phyloP scores from a whole-genome alignment of 2,797 vertebrate species.

The Champsocephalus esox region DNA sequence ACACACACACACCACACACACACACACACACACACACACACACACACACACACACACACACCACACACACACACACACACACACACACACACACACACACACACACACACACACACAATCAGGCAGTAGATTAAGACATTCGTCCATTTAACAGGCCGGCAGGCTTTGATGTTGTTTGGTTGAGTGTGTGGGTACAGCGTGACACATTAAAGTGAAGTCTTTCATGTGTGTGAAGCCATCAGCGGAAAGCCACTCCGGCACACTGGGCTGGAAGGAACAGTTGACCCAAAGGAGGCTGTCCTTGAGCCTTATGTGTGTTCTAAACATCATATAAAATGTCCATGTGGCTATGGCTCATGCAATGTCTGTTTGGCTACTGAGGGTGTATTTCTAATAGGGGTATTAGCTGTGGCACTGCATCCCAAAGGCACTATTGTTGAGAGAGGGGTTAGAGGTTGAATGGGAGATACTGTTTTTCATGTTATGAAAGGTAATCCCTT shows the following conservation, averaged over 20 bases:
- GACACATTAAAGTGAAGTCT: conserved; percentile 54
- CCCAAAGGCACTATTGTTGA: conserved; percentile 60
- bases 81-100: too few relatives aligned
- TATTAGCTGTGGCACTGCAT: conserved; percentile 35
- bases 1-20: background rate
- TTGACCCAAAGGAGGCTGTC: conserved; percentile 52
- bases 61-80: too few relatives aligned
- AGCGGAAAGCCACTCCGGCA: conserved; percentile 49
- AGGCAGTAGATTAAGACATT: conserved; percentile 60
- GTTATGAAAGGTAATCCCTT: conserved; percentile 71
- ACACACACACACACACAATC: background rate
- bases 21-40: too few relatives aligned
- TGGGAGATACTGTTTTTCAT: conserved; percentile 60
- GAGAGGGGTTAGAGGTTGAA: conserved; percentile 48
- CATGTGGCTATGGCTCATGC: conserved; percentile 5
- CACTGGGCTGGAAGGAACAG: conserved; percentile 44
- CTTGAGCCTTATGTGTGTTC: conserved; percentile 37
- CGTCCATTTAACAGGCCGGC: conserved; percentile 33
- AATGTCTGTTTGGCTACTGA: conserved; percentile 24
- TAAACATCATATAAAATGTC: conserved; percentile 24
- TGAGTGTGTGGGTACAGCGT: conserved; percentile 38
- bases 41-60: too few relatives aligned
- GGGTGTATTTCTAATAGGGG: conserved; percentile 47
- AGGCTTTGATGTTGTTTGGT: conserved; percentile 60
- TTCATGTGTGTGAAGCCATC: conserved; percentile 66